Conservation (phyloP, 2,888 invertebrate genomes). For the Phyllotreta striolata region DNA sequence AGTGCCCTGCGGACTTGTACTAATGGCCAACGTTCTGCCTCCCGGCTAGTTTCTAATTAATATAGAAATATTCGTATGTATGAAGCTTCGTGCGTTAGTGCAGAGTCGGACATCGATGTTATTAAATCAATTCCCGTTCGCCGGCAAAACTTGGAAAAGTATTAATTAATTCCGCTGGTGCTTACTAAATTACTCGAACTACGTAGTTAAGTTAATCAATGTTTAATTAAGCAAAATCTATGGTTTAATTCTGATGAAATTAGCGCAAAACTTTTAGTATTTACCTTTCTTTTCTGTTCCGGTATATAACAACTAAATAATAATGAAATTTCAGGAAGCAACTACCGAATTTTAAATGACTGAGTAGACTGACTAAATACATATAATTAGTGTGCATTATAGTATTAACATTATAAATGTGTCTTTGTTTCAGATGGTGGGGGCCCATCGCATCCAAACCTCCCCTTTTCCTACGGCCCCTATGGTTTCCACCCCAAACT, state of each 20-base stretch:
- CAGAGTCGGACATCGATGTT: constrained; percentile 9
- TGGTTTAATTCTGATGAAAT: too few relatives aligned
- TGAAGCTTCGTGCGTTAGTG: constrained; percentile 4
- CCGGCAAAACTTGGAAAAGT: too few relatives aligned
- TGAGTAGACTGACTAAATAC: not conserved
- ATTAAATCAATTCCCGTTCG: not conserved
- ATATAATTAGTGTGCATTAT: not conserved
- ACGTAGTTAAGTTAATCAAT: too few relatives aligned
- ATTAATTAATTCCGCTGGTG: too few relatives aligned
- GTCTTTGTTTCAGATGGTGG: constrained; percentile 39
- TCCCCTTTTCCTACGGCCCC: constrained; percentile 36
- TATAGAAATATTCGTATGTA: constrained; percentile 27
- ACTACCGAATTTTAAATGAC: too few relatives aligned
- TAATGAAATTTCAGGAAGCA: too few relatives aligned
- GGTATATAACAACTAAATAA: too few relatives aligned
- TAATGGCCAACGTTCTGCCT: constrained; percentile 32
- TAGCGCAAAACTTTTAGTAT: too few relatives aligned
- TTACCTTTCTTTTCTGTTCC: too few relatives aligned
- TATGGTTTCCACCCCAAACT: constrained; percentile 43
- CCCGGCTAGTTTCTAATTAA: constrained; percentile 25
- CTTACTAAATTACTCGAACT: too few relatives aligned
- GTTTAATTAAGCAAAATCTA: too few relatives aligned
- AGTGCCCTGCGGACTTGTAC: constrained; percentile 26
- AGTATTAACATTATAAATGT: constrained; percentile 2
- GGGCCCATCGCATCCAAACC: constrained; percentile 31